Evolutionary conservation across 2,888 invertebrate genomes (phyloP).

Genomic region (Luperina nickerlii): DNA sequence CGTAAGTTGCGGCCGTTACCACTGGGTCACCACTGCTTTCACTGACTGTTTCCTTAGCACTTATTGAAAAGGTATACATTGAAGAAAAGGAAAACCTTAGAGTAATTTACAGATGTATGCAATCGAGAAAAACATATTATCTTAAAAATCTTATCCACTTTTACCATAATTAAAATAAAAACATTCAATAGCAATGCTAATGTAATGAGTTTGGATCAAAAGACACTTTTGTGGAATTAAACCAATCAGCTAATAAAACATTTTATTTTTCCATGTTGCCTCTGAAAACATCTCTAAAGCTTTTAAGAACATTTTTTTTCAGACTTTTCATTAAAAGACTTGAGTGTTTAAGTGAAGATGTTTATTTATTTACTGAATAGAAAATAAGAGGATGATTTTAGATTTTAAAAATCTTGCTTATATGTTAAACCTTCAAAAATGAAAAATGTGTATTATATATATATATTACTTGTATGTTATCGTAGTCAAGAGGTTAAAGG

Average conservation of each 20-base stretch:
- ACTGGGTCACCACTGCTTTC: neutral
- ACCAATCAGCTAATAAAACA: slow-evolving; percentile 58
- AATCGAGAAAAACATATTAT: neutral
- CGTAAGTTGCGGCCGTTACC: neutral
- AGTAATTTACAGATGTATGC: neutral
- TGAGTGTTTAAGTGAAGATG: slow-evolving; percentile 36
- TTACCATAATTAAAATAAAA: slow-evolving; percentile 47
- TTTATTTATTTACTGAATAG: slow-evolving; percentile 37
- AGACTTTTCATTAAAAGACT: slow-evolving; percentile 21
- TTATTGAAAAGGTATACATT: neutral
- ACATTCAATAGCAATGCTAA: slow-evolving; percentile 42
- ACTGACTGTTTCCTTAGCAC: neutral
- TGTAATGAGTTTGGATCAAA: slow-evolving; percentile 50
- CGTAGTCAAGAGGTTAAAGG: no score
- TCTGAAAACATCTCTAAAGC: slow-evolving; percentile 21
- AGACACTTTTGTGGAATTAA: slow-evolving; percentile 55
- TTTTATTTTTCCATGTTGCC: slow-evolving; percentile 23
- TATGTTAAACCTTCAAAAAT: no score
- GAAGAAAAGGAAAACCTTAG: neutral
- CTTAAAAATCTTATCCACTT: neutral
- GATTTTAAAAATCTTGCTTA: neutral
- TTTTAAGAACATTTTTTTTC: slow-evolving; percentile 23
- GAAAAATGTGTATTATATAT: neutral
- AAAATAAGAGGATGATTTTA: neutral
- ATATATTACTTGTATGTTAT: no score